These are phyloP conservation scores for Lanius ludovicianus DNA, from an alignment of 2,113 vertebrate species.

Conservation along the genomic window DNA sequence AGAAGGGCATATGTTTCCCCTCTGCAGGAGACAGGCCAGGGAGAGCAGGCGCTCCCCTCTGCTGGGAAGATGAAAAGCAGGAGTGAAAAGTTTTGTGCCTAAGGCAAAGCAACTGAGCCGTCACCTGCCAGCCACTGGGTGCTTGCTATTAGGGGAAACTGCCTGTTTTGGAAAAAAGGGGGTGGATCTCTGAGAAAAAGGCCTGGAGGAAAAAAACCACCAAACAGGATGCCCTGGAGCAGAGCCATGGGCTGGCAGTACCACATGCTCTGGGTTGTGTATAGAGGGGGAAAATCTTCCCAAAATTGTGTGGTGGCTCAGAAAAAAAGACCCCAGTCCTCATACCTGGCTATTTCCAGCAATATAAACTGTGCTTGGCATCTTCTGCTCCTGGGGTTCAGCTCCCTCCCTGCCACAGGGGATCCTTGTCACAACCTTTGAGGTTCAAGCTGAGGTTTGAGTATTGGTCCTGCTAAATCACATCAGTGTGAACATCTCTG, in stretches of 20 bases:
- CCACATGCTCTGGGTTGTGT: background rate
- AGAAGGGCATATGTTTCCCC: slow-evolving; percentile 18
- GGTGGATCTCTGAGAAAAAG: background rate
- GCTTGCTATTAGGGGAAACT: background rate
- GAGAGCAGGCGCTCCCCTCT: background rate
- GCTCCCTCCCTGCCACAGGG: background rate
- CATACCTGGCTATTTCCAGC: background rate
- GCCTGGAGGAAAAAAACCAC: background rate
- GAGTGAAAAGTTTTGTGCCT: slow-evolving; percentile 4
- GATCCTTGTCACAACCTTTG: background rate
- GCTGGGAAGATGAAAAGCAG: background rate
- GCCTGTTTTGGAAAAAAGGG: background rate
- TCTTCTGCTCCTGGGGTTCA: background rate
- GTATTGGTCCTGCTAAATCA: background rate
- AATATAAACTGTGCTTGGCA: background rate
- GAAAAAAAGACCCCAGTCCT: background rate
- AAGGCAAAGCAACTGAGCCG: background rate
- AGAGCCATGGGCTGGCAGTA: background rate
- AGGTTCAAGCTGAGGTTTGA: accelerated
- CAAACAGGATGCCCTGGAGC: background rate
- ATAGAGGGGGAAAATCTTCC: background rate
- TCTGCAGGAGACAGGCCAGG: background rate
- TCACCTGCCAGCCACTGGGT: background rate
- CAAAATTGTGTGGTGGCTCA: background rate
- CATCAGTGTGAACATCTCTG: background rate